Base-by-base conservation (phyloP, 2,113 vertebrate species). In the Bufo bufo region DNA sequence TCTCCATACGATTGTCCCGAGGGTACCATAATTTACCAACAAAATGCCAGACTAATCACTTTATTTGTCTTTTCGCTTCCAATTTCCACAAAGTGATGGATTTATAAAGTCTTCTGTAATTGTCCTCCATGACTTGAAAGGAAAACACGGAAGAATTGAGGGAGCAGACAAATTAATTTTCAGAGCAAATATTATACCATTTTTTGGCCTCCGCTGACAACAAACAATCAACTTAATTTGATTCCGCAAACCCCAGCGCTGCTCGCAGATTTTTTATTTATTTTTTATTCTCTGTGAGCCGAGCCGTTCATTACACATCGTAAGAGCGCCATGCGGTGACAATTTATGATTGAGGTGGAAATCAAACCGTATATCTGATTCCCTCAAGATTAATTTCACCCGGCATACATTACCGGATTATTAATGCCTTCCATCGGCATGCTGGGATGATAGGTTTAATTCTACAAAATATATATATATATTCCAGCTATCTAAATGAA, bases 151-250 rank as follows among this genome's bases (percentile, higher is more conserved):
- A 49, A 92, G 90, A 66, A 91, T 87, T 86, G 47, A 84, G 79
- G 92, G 86, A 87, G 85, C 90, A 86, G 92, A 90, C 63, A 92
- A 94, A 94, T 95, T 94, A 93, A 94, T 94, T 94, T 93, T 91
- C 91, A 89, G 90, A 93, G 92, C 90, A 94, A 90, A 90, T 89
- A 89, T 91, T 90, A 94, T 92, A 87, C 91, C 83, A 88, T 89
- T 90, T 89, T 75, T 91, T 43, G 90, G 58, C 90, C 89, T 95
- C 89, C 89, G 92, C 87, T 94, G 90, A 92, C 87, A 94, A 92
- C 87, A 93, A 94, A 91, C 91, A 78, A 91, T 93, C 91, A 91
- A 93, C 89, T 92, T 94, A 94, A 96, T 95, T 94, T 92, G 94
- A 94, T 95, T 94, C 90, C 91, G 91, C 89, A 93, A 94, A 94